Percentiles rank a stretch among this genome's conserved stretches.
phyloP scores from a whole-genome alignment of 2,888 invertebrate genomes.

The Acleris emargana region DNA sequence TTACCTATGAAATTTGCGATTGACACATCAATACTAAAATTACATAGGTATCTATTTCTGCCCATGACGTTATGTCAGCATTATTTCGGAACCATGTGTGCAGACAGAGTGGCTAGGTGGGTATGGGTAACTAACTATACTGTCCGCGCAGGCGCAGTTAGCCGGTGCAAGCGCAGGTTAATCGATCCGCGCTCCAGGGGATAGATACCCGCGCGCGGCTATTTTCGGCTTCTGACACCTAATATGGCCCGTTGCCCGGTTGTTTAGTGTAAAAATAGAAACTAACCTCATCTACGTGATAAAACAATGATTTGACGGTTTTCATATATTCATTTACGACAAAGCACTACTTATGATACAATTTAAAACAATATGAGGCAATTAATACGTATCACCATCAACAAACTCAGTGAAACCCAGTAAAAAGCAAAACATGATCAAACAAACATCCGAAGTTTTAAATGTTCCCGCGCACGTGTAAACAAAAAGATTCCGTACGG shows the following conservation, averaged over 20 bases:
- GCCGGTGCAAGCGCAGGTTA: conserved; percentile 32
- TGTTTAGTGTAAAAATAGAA: conserved; percentile 73
- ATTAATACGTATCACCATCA: no score
- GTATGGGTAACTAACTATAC: no score
- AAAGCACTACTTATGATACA: not conserved
- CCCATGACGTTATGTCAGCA: conserved; percentile 18
- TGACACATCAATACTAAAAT: conserved; percentile 6
- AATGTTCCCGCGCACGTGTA: conserved; percentile 58
- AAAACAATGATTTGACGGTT: not conserved
- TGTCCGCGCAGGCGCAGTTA: no score
- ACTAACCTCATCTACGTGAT: conserved; percentile 51
- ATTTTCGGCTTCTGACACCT: conserved; percentile 76
- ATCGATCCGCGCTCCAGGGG: conserved; percentile 55
- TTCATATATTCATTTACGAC: conserved; percentile 10
- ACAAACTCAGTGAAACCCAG: no score
- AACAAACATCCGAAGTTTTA: conserved; percentile 38
- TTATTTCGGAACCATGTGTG: conserved; percentile 24
- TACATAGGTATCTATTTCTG: conserved; percentile 16
- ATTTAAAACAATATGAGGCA: no score
- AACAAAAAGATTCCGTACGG: conserved; percentile 46
- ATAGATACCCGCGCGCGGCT: conserved; percentile 51
- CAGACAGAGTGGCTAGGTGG: conserved; percentile 3
- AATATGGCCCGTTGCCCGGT: conserved; percentile 79
- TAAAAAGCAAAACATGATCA: not conserved
- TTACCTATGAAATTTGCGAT: not conserved